Percentiles rank a stretch among this genome's conserved stretches.
phyloP scores from a whole-genome alignment of 2,797 vertebrate species.

The Spea hammondii region DNA sequence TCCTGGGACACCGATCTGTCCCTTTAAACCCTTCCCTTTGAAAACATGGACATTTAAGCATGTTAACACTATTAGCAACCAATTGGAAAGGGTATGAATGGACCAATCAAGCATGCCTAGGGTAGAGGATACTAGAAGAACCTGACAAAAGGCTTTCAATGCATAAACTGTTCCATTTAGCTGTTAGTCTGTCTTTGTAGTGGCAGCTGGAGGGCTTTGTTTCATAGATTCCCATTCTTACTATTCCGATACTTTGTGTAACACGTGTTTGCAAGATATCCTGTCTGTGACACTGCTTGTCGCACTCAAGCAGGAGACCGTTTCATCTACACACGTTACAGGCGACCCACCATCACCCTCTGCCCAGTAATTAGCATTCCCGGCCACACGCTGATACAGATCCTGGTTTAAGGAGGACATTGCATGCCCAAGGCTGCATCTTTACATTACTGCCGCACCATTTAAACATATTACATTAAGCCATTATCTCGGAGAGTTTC shows the following conservation, averaged over 20 bases:
- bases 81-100: too few relatives aligned
- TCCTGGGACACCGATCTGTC: too few relatives aligned
- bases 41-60: too few relatives aligned
- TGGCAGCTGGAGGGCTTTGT: too few relatives aligned
- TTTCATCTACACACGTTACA: background rate
- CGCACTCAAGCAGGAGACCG: background rate
- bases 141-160: too few relatives aligned
- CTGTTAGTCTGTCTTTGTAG: too few relatives aligned
- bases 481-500: conserved; percentile 15
- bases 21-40: too few relatives aligned
- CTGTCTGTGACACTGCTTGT: background rate
- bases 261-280: background rate
- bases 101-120: too few relatives aligned
- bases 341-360: background rate
- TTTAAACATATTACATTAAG: conserved; percentile 42
- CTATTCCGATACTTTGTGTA: background rate
- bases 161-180: too few relatives aligned
- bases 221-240: too few relatives aligned
- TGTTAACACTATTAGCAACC: too few relatives aligned
- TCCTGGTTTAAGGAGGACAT: conserved; percentile 34
- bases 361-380: conserved; percentile 31
- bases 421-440: conserved; percentile 29
- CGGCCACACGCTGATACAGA: background rate
- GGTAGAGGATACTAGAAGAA: too few relatives aligned
- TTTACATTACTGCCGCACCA: conserved; percentile 41